Base-by-base conservation (phyloP, 2,797 vertebrate genomes). In the Lagodon rhomboides region DNA sequence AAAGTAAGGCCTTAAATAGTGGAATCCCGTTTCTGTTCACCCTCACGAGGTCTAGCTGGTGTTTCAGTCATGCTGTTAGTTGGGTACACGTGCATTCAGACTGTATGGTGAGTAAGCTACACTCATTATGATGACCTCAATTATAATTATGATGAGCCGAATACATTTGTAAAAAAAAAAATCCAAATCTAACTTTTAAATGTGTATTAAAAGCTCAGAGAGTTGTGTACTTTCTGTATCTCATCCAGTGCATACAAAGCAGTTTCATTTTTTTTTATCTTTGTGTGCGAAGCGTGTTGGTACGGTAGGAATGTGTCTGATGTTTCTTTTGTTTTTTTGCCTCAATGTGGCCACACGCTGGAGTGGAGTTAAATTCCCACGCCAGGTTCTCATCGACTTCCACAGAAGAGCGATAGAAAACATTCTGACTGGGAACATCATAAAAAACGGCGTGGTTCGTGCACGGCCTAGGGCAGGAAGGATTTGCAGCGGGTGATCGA, bases 11-110 rank as follows among this genome's bases (percentile, higher is more conserved):
- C 34, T 83, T 50, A 22, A 77, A 80, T 41, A 58, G 71, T 76
- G 44, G 44, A 85, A 89, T 85, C 66, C 47, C 66, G 61, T 77
- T 34, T 81, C 68, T 59, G 54, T 38, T 83, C 44, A 53, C 73
- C 66, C 58, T 63, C 27, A 2, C 22, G 30, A 23, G 68, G 27
- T 66, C 79, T 86, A 51, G 50, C 41, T 30, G 7, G 12, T 51
- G n/a, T 68, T 76, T 80, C 12, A 65, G 27, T 16, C 10, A 63
- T 27, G n/a, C 34, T 22, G 30, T 34, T 7, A 34, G 7, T 1
- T 34, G 34, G 44, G 11, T 41, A 44, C 2, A n/a, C 59, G 56
- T 41, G 4, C 3, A 6, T 9, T 54, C 18, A 30, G 12, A 12
- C 6, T 27, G 13, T 22, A 23, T 22, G 12, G 30, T 44, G 16